Evolutionary conservation across 2,888 invertebrate genomes (phyloP).

Genomic region (Rhingia campestris): DNA sequence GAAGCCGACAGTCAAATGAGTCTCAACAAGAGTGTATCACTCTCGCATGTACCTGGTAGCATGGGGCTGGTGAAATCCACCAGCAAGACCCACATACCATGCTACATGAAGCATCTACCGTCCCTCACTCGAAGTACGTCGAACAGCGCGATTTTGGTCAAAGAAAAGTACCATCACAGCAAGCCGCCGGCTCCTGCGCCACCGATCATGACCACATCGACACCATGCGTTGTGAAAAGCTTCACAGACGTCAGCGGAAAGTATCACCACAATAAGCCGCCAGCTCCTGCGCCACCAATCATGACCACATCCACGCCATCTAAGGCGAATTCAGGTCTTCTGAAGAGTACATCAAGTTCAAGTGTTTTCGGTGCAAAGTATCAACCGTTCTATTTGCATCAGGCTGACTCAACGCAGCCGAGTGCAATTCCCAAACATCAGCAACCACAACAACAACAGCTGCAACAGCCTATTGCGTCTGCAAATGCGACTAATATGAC

Average conservation of each 20-base stretch:
- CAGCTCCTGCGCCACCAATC: constrained; percentile 49
- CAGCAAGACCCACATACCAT: constrained; percentile 81
- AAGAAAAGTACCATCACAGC: constrained; percentile 58
- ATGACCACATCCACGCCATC: constrained; percentile 60
- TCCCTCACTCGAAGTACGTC: constrained; percentile 81
- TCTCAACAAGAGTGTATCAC: constrained; percentile 81
- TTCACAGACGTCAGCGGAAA: constrained; percentile 52
- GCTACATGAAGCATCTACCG: constrained; percentile 81
- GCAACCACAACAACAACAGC: constrained; percentile 70
- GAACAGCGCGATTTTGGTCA: constrained; percentile 80
- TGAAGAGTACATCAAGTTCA: constrained; percentile 82
- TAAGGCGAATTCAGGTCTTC: constrained; percentile 75
- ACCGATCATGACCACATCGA: constrained; percentile 18
- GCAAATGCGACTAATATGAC: constrained; percentile 62
- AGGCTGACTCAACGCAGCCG: constrained; percentile 66
- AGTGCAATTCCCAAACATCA: constrained; percentile 78
- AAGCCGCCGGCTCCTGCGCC: constrained; percentile 63
- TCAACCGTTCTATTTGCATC: constrained; percentile 77
- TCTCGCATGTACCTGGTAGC: constrained; percentile 79
- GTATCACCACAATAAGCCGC: constrained; percentile 61
- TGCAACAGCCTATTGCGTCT: constrained; percentile 33
- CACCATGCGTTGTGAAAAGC: constrained; percentile 75
- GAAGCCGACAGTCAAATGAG: constrained; percentile 51
- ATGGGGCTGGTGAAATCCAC: constrained; percentile 77
- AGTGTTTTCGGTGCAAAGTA: constrained; percentile 78